These are phyloP conservation scores for Shargacucullia verbasci DNA, from an alignment of 2,888 invertebrate genomes.

Conservation along the genomic window DNA sequence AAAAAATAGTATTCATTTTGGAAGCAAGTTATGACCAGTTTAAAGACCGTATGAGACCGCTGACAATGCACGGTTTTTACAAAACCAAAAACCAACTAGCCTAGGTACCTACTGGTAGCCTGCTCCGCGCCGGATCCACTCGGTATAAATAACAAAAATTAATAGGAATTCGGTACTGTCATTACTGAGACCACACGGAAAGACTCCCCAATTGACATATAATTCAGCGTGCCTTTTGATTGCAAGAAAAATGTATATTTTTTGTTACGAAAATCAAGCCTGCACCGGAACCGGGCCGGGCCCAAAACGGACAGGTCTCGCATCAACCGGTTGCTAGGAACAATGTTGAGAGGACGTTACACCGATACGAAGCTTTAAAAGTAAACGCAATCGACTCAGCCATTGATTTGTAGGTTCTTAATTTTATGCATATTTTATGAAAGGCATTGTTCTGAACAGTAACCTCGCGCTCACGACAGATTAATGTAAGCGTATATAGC, in stretches of 20 bases:
- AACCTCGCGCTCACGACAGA: no score
- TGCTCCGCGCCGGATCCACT: no score
- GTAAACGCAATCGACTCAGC: slow-evolving; percentile 7
- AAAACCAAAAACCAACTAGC: no score
- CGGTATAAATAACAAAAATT: no score
- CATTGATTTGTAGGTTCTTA: slow-evolving; percentile 9
- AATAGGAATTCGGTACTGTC: no score
- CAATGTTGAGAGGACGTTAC: slow-evolving; percentile 57
- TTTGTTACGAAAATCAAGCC: slow-evolving; percentile 32
- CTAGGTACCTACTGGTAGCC: no score
- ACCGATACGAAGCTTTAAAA: slow-evolving; percentile 34
- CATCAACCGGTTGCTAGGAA: slow-evolving; percentile 66
- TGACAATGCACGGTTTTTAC: no score
- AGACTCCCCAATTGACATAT: neutral
- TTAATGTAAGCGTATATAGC: no score
- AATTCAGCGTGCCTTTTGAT: slow-evolving; percentile 13
- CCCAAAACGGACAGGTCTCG: slow-evolving; percentile 60
- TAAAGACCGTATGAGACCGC: no score
- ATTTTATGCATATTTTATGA: neutral
- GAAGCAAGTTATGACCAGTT: no score
- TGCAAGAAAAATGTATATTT: slow-evolving; percentile 36
- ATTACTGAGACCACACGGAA: no score
- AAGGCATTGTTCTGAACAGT: neutral
- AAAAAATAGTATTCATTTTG: no score
- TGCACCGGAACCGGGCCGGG: slow-evolving; percentile 49